phyloP scores from a whole-genome alignment of 2,113 vertebrate species.

The Notechis scutatus region DNA sequence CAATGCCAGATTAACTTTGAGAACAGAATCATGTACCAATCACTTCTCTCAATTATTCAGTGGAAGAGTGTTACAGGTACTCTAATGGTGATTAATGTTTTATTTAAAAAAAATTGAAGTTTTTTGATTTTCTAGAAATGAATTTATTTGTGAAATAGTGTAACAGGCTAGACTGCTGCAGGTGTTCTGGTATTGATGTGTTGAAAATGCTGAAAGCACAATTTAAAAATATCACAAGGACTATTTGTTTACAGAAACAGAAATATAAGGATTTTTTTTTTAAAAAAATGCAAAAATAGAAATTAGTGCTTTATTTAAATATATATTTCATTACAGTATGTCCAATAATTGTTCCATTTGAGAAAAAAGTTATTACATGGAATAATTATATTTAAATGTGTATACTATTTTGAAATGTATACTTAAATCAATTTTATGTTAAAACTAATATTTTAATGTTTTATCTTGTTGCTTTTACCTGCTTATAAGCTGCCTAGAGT shows the following conservation, averaged over 20 bases:
- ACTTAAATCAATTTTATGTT: neutral
- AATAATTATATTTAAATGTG: neutral
- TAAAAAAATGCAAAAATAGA: neutral
- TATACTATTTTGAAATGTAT: neutral
- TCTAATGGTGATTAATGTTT: neutral
- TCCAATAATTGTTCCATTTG: neutral
- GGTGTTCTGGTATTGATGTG: neutral
- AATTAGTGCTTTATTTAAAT: neutral
- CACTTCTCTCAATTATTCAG: neutral
- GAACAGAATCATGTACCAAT: neutral
- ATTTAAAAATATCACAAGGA: neutral
- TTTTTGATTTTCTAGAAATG: neutral
- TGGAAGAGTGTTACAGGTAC: neutral
- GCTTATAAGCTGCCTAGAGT: neutral
- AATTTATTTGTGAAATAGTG: neutral
- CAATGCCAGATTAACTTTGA: neutral
- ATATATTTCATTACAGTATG: neutral
- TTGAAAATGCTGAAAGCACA: neutral
- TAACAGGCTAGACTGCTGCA: neutral
- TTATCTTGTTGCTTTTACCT: neutral
- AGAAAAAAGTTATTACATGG: neutral
- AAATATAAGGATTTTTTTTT: neutral
- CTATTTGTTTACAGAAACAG: neutral
- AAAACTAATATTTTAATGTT: neutral
- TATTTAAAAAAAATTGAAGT: neutral